Evolutionary conservation across 2,888 invertebrate genomes (phyloP), one percentile per base, ranked within the genome.

Genomic region (Blera fallax): DNA sequence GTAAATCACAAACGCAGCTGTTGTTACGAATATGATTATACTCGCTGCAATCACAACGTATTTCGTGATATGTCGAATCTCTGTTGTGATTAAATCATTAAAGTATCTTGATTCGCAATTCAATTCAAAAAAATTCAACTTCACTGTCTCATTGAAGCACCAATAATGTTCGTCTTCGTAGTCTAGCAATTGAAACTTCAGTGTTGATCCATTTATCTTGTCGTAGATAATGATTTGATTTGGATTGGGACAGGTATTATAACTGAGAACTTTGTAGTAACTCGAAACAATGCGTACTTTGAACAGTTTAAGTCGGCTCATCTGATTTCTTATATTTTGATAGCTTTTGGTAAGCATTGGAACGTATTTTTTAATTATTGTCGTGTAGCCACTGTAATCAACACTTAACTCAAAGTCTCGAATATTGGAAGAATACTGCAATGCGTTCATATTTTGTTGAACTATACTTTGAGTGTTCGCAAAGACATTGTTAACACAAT

Each of bases 131-230:
- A 90, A 89, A 32, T 88, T 87, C 14, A 90, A 7, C 10, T 87
- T 89, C n/a, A 89, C 89, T 2, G 90, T 90, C 27, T 90, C 90
- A 81, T 92, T 92, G 58, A 90, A 92, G 74, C 92, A 93, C 89
- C 90, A 90, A 78, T 92, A 92, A 27, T 90, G 88, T 10, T 89
- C 88, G 1, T 91, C 90, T 16, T 90, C 88, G 74, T 92, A 92
- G 87, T 93, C 92, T 3, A 92, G 81, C 18, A 92, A 64, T 52
- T 90, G 91, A 70, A 92, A 90, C 21, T 89, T 90, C 0, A 90
- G 54, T 0, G 87, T 62, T 0, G 90, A 88, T 3, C 87, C 88
- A 37, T 88, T 85, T 1, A 81, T 84, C 24, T 88, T 73, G 24
- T 80, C 83, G 2, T 87, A 50, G 10, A 87, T 50, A 3, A 69